phyloP scores from a whole-genome alignment of 2,888 invertebrate genomes.

The Drosophila pseudotakahashii region DNA sequence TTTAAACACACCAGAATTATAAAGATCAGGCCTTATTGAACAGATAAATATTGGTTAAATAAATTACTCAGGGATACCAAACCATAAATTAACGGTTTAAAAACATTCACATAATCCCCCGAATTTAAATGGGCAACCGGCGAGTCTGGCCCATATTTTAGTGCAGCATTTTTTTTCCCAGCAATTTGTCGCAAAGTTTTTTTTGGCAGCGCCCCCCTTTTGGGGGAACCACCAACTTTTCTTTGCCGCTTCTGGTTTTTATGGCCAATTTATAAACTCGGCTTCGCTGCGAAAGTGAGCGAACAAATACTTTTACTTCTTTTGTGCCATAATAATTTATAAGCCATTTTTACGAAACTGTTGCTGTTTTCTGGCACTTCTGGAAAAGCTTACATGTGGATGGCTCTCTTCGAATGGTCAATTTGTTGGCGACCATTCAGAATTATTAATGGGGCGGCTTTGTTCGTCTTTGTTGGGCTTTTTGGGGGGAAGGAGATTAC shows the following conservation, averaged over 20 bases:
- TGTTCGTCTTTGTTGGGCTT: conserved; percentile 9
- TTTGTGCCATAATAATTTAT: conserved; percentile 65
- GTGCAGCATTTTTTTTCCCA: conserved; percentile 9
- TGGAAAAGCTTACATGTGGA: conserved; percentile 10
- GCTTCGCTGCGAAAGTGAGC: conserved; percentile 43
- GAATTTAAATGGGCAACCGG: conserved; percentile 7
- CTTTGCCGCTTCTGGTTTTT: conserved; percentile 36
- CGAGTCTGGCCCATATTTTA: conserved; percentile 3
- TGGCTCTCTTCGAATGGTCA: conserved; percentile 31
- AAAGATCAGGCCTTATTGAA: not conserved
- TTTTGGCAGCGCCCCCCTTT: not conserved
- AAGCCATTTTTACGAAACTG: conserved; percentile 40
- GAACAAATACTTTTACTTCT: conserved; percentile 41
- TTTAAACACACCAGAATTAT: not conserved
- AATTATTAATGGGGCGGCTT: conserved; percentile 37
- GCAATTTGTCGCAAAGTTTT: conserved; percentile 39
- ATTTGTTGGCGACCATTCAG: conserved; percentile 33
- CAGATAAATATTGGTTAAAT: not conserved
- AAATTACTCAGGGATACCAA: too few species aligned
- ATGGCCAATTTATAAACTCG: conserved; percentile 60
- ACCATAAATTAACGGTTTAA: not conserved
- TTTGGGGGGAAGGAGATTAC: not conserved
- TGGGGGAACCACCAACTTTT: not conserved
- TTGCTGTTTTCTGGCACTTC: conserved; percentile 29
- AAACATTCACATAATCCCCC: conserved; percentile 1